Evolutionary conservation across 2,797 vertebrate genomes (phyloP).

Genomic region (Borostomias antarcticus): DNA sequence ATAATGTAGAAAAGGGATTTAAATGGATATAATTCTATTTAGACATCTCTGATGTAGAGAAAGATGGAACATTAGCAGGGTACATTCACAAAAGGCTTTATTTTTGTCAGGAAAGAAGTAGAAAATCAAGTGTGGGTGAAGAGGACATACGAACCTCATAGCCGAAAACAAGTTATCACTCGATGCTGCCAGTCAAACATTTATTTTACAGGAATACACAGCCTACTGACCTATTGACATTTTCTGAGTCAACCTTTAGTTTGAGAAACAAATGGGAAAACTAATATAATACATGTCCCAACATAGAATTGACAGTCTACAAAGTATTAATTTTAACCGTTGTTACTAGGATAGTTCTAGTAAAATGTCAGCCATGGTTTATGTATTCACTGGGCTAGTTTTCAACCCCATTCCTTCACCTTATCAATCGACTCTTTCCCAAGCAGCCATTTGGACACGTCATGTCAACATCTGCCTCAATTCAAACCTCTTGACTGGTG

Average conservation of each 20-base stretch:
- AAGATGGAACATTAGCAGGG: not conserved
- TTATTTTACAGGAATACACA: slow-evolving; percentile 44
- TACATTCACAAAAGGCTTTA: not conserved
- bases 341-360: slow-evolving; percentile 34
- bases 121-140: too few relatives aligned
- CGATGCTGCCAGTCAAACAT: slow-evolving; percentile 8
- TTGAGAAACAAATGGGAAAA: slow-evolving; percentile 46
- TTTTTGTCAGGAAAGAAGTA: not conserved
- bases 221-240: slow-evolving; percentile 15
- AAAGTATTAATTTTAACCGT: slow-evolving; percentile 31
- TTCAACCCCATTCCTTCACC: not conserved
- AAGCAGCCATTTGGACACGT: too few relatives aligned
- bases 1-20: too few relatives aligned
- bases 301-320: slow-evolving; percentile 34
- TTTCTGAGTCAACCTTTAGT: slow-evolving; percentile 17
- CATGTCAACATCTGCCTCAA: slow-evolving; percentile 19
- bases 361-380: slow-evolving; percentile 29
- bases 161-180: slow-evolving; percentile 36
- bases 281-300: slow-evolving; percentile 55
- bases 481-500: slow-evolving; percentile 11
- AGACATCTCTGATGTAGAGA: too few relatives aligned
- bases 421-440: not conserved
- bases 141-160: too few relatives aligned
- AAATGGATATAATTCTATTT: too few relatives aligned
- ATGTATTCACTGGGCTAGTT: not conserved